A percentile compares a stretch with the other conserved stretches of the same genome.
phyloP scores from a whole-genome alignment of 2,888 invertebrate species.

The Pediacus dermestoides region DNA sequence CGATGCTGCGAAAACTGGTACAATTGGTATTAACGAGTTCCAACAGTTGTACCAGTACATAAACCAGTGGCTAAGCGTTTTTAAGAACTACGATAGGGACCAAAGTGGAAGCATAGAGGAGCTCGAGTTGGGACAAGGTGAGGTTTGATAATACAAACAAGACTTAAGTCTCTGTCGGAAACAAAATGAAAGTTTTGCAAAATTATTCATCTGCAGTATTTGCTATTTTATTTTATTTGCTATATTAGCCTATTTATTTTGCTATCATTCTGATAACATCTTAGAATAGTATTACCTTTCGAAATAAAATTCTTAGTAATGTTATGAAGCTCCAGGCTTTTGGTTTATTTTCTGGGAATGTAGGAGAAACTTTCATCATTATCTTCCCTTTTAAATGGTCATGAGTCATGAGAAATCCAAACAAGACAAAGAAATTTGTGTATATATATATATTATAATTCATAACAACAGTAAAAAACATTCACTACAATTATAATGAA shows the following conservation, averaged over 20 bases:
- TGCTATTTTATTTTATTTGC: not conserved
- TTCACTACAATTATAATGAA: not conserved
- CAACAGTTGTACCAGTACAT: constrained; percentile 82
- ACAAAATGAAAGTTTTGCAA: too few species aligned
- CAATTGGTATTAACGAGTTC: constrained; percentile 80
- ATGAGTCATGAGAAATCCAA: too few species aligned
- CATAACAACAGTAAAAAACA: constrained; percentile 2
- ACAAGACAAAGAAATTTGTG: not conserved
- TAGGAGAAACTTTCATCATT: too few species aligned
- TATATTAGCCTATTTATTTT: too few species aligned
- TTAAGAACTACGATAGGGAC: constrained; percentile 81
- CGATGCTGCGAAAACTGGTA: constrained; percentile 79
- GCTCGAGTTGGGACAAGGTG: constrained; percentile 71
- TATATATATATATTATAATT: not conserved
- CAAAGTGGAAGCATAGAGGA: constrained; percentile 82
- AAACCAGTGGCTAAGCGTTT: constrained; percentile 83
- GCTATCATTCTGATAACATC: too few species aligned
- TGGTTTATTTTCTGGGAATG: too few species aligned
- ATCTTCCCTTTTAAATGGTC: too few species aligned
- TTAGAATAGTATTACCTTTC: too few species aligned
- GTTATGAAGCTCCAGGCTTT: too few species aligned
- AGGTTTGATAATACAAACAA: constrained; percentile 8
- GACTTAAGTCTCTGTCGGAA: not conserved
- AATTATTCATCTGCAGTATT: too few species aligned
- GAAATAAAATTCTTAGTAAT: too few species aligned